Percentiles rank a stretch among this genome's conserved stretches.
Evolutionary conservation across 2,113 vertebrate genomes (phyloP).

Genomic region (Semnornis frantzii): DNA sequence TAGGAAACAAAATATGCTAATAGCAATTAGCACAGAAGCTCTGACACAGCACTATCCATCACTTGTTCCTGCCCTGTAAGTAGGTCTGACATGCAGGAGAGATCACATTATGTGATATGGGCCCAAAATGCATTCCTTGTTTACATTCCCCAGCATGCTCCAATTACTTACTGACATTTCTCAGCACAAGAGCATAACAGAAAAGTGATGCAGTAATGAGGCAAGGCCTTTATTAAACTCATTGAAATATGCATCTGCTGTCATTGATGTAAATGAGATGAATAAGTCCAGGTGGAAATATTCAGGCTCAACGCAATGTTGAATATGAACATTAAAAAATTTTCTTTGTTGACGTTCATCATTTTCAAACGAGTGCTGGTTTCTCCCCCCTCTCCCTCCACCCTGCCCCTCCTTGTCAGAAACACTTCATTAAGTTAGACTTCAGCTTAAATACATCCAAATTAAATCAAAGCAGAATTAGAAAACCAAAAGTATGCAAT

Average conservation of each 20-base stretch:
- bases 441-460: background rate
- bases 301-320: background rate
- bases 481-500: background rate
- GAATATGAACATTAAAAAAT: conserved; percentile 5
- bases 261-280: conserved; percentile 5
- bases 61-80: background rate
- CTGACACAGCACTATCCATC: background rate
- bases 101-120: background rate
- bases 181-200: background rate
- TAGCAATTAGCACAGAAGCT: background rate
- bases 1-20: background rate
- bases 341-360: background rate
- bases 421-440: background rate
- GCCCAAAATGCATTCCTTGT: background rate
- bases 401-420: background rate
- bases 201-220: background rate
- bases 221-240: background rate
- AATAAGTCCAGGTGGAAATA: background rate
- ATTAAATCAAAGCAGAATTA: background rate
- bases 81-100: background rate
- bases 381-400: background rate
- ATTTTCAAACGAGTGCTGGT: background rate
- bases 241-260: background rate
- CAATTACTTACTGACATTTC: background rate
- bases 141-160: background rate